Base-by-base conservation (phyloP, 2,113 vertebrate genomes). In the Rallus limicola region DNA sequence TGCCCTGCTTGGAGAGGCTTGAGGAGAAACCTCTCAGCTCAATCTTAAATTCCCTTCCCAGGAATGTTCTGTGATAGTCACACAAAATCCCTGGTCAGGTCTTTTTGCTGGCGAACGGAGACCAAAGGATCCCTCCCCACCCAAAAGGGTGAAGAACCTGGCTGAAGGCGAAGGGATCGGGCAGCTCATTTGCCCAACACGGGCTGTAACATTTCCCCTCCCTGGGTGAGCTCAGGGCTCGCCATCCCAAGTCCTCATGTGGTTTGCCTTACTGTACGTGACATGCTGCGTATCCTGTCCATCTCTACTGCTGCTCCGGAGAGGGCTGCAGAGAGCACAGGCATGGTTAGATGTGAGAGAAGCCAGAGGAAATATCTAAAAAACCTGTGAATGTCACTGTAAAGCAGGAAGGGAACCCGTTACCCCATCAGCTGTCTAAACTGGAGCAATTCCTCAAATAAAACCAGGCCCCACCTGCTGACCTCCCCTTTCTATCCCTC, bases 251-350 rank as follows among this genome's bases (percentile, higher is more conserved):
- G 48, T 19, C 31, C 4, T 40, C 2, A 0, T 15, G 26, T 0
- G 0, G 33, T 87, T 92, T 87, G 60, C 28, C 93, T 94, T 95
- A 95, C 96, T 23, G 75, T 53, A 5, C 15, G 28, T 0, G 28
- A 26, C 1, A 4, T 0, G 5, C 40, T 48, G 64, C 0, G 2
- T 13, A 19, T 93, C 59, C 50, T 42, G 12, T 69, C 63, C 94
- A 96, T 94, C 79, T 96, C 95, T 12, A 88, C 19, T 29, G 63
- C 48, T 65, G 59, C 68, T 80, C 36, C 2, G 0, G 85, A 58
- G 33, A 23, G 25, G 70, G 63, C 85, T 94, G 86, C 15, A 11
- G 25, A 65, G 74, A 70, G 31, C 40, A 40, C 0, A 0, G 86
- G 53, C 3, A 2, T 65, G n/a, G 63, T 23, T 21, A 69, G 65